Evolutionary conservation across 92 coral and sea anemone genomes (phyloP), one percentile per base, ranked within the genome.

Genomic region (Siderastrea siderea): DNA sequence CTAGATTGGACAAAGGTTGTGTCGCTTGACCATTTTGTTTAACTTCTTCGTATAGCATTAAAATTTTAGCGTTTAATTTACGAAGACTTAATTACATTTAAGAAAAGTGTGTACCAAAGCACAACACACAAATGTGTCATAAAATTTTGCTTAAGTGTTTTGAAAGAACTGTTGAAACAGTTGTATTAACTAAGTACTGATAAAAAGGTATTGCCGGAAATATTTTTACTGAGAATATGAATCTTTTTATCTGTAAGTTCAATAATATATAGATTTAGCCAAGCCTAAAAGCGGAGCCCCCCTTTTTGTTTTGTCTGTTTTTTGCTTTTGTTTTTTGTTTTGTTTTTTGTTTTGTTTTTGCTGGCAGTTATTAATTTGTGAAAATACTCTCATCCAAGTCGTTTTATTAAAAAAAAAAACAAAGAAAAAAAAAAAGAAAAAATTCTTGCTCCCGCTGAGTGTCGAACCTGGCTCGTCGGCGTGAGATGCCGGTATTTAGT

Each of bases 1-100:
- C 76, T 71, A 71, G 76, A 71, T 71, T 71, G 76, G 58, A 71
- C 76, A 16, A 47, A 71, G 76, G 76, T 71, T 71, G 54, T 71
- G 11, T 71, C 76, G 76, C 5, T 71, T 38, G 11, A 1, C 11
- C 58, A 14, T 71, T 71, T 71, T 47, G 59, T 71, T 71, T 47
- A 71, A 71, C 76, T 71, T 71, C 38, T 71, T 46, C 58, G 3
- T 14, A 47, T 38, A 71, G 76, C 10, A 71, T 71, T 47, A 63
- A 38, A 63, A 63, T 15, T 63, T 13, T 63, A 19, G 8, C 43
- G 68, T 19, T 14, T 14, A 63, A 63, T 63, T 63, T 14, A 63
- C 6, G 14, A 63, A 6, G 6, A 63, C 3, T 63, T 63, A 3
- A 63, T 14, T 17, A 66, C 6, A 66, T 66, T 66, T 66, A 46